Base-by-base conservation (phyloP, 2,113 vertebrate genomes). In the Alethe castanea region DNA sequence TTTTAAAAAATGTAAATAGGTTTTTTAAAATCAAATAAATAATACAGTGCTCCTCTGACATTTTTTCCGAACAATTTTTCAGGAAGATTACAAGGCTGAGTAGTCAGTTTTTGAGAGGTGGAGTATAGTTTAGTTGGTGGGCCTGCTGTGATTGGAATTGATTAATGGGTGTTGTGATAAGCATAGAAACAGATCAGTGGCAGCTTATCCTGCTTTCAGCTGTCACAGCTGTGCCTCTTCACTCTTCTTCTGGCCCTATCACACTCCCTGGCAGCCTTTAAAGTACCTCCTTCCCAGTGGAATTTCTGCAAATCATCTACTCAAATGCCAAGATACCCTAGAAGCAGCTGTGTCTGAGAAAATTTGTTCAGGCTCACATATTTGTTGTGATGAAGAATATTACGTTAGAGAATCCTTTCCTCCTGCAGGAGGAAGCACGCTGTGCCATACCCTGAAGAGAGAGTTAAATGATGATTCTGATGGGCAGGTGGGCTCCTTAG, bases 221-320 rank as follows among this genome's bases (percentile, higher is more conserved):
- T 98, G 97, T 98, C 94, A 89, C 97, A 96, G 97, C 97, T 97
- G 96, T 92, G 94, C 95, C 95, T 92, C 96, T 97, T 97, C 92
- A 97, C 92, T 92, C 96, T 94, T 93, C 86, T 86, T 95, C 91
- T 70, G 90, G 94, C 88, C 96, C 96, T 88, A 94, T 83, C 88
- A 13, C 42, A 54, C 89, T 97, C 90, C n/a, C 93, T 65, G 93
- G 91, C 81, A 92, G 96, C 93, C 91, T 94, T 87, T 95, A 95
- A 92, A 96, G 93, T 83, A 76, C 88, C 96, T 96, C 93, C 86
- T 97, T 97, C 96, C 92, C 94, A 85, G 53, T 92, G 94, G 96
- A 96, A 98, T 97, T 96, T 96, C 94, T 96, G 96, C 79, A 97
- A 95, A 96, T 92, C 79, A 77, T 93, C 96, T 91, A 93, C 94